Evolutionary conservation across 1,140 invertebrate species (phyloP).

Genomic region (Drosophila sp.): DNA sequence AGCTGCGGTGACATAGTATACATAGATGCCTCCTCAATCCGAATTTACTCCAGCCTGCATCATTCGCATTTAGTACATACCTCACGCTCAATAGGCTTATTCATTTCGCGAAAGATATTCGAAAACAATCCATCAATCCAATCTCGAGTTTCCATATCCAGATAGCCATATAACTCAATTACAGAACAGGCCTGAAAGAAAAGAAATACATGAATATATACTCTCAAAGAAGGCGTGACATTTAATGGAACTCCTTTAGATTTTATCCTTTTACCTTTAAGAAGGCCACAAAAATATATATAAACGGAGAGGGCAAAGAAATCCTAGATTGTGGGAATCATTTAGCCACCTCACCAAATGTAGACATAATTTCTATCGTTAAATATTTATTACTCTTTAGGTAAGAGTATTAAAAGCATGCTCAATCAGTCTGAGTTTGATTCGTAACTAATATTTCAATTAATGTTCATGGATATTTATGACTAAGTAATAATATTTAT

Average conservation of each 20-base stretch:
- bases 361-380: no score
- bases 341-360: no score
- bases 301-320: no score
- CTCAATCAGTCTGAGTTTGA: background rate
- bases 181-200: slow-evolving; percentile 90
- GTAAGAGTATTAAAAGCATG: no score
- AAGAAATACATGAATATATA: background rate
- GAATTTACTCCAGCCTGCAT: slow-evolving; percentile 34
- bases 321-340: no score
- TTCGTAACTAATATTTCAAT: background rate
- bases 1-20: background rate
- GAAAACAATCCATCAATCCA: slow-evolving; percentile 96
- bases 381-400: no score
- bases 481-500: background rate
- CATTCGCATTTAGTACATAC: slow-evolving; percentile 53
- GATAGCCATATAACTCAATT: slow-evolving; percentile 94
- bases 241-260: no score
- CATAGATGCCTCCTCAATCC: slow-evolving; percentile 1
- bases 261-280: no score
- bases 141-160: slow-evolving; percentile 92
- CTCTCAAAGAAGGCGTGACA: no score
- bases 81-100: slow-evolving; percentile 87
- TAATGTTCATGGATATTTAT: slow-evolving; percentile 9
- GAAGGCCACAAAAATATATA: no score
- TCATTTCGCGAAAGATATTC: slow-evolving; percentile 95